Evolutionary conservation across 2,797 vertebrate species (phyloP).

Genomic region (Brachyrhaphis roseni): DNA sequence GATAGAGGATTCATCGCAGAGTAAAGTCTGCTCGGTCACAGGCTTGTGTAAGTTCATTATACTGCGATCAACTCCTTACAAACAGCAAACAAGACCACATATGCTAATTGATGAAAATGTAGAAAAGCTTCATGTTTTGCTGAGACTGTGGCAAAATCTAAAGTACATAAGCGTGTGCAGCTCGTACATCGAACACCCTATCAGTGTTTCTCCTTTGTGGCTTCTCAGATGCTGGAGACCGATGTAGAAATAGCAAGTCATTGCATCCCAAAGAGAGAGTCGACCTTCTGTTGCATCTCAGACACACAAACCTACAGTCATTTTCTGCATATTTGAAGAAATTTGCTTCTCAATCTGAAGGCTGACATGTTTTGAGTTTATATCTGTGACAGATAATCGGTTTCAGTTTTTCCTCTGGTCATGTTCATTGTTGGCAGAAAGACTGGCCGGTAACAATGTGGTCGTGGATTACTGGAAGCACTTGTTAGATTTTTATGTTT

Average conservation of each 20-base stretch:
- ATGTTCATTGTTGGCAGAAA: slow-evolving; percentile 22
- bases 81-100: slow-evolving; percentile 27
- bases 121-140: slow-evolving; percentile 37
- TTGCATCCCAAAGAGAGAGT: slow-evolving; percentile 33
- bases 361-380: slow-evolving; percentile 8
- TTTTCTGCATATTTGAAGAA: slow-evolving; percentile 22
- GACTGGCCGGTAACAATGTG: slow-evolving; percentile 7
- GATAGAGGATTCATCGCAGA: slow-evolving; percentile 25
- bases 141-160: slow-evolving; percentile 40
- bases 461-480: slow-evolving; percentile 31
- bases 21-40: slow-evolving; percentile 26
- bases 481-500: slow-evolving; percentile 25
- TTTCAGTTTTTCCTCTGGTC: slow-evolving; percentile 28
- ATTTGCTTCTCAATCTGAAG: slow-evolving; percentile 17
- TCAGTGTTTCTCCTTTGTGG: slow-evolving; percentile 48
- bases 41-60: slow-evolving; percentile 21
- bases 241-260: slow-evolving; percentile 21
- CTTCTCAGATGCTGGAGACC: slow-evolving; percentile 42
- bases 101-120: slow-evolving; percentile 14
- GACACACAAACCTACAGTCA: slow-evolving; percentile 18
- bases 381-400: slow-evolving; percentile 20
- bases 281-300: slow-evolving; percentile 19
- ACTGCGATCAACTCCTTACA: slow-evolving; percentile 35
- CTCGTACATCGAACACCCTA: slow-evolving; percentile 17
- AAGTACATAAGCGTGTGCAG: not conserved